Evolutionary conservation across 2,888 invertebrate genomes (phyloP), one percentile per base, ranked within the genome.

Genomic region (Synanthedon tipuliformis): DNA sequence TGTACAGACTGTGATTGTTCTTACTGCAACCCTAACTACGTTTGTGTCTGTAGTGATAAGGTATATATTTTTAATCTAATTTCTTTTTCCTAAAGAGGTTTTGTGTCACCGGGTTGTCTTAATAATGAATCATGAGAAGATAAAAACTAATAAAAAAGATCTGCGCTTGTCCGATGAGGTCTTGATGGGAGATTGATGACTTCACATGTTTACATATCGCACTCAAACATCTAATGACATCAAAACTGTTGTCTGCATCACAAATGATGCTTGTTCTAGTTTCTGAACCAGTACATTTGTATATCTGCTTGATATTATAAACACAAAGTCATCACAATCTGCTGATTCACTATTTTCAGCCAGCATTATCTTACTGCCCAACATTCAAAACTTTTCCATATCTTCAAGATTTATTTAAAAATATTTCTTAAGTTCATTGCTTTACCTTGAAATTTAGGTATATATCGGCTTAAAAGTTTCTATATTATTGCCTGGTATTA

Each of bases 31-130:
- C 88, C 88, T 55, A 88, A 86, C 78, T 88, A 88, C 86, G 84
- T 88, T 71, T 88, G 88, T 74, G 88, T 88, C 69, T 88, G 88
- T 76, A 88, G 86, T 66, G 88, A 88, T 61, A 88, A 88, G 88
- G 88, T 88, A 86, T 62, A 59, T 51, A n/a, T 8, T 40, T n/a
- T 13, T 16, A 54, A 40, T 48, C 34, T 41, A 18, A 55, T 55
- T 53, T 50, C 53, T 55, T 40, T 53, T 48, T 34, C 34, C 34
- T 8, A 34, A 34, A 34, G 34, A 34, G 10, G 10, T 34, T 10
- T 34, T 34, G 34, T 34, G 10, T 8, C 2, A 34, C 34, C 34
- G 10, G 34, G 34, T 34, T 34, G 2, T 10, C 8, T 34, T 34
- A 34, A 8, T 27, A 27, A 34, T 34, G 34, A 34, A 34, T 34